Conservation (phyloP, 2,113 vertebrate species). For the Xyrauchen texanus region DNA sequence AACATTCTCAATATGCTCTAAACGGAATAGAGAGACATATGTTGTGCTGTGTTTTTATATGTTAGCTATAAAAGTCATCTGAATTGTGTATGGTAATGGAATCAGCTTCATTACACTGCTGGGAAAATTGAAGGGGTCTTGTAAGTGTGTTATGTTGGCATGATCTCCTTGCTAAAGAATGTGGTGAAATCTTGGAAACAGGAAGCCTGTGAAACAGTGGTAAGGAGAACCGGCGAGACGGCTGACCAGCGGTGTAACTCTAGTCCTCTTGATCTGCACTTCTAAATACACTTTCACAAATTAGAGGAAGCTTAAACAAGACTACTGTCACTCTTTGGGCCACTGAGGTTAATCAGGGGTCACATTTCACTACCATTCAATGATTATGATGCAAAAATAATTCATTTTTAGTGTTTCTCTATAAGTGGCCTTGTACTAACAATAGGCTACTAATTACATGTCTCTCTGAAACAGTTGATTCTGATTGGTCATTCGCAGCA, state of each 20-base stretch:
- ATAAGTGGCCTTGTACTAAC: neutral
- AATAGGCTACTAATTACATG: slow-evolving; percentile 14
- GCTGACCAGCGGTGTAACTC: neutral
- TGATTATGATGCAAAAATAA: neutral
- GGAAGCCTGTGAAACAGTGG: slow-evolving; percentile 65
- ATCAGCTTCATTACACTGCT: slow-evolving; percentile 35
- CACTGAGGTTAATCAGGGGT: slow-evolving; percentile 13
- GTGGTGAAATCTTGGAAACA: slow-evolving; percentile 72
- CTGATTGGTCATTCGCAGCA: neutral
- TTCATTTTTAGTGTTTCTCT: neutral
- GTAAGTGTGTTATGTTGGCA: slow-evolving; percentile 55
- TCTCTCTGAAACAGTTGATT: neutral
- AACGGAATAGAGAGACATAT: slow-evolving; percentile 19
- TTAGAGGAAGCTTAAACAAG: slow-evolving; percentile 18
- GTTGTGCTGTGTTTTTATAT: neutral
- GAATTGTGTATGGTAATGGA: slow-evolving; percentile 16
- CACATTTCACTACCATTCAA: neutral
- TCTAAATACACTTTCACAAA: slow-evolving; percentile 21
- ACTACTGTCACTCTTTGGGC: slow-evolving; percentile 13
- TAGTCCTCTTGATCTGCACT: neutral
- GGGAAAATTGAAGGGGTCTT: slow-evolving; percentile 43
- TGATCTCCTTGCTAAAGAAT: slow-evolving; percentile 75
- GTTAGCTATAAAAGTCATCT: slow-evolving; percentile 8
- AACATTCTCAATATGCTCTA: neutral
- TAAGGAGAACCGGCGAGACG: slow-evolving; percentile 33